These are phyloP conservation scores for Melipona bicolor DNA, from an alignment of 2,888 invertebrate species.

Conservation along the genomic window DNA sequence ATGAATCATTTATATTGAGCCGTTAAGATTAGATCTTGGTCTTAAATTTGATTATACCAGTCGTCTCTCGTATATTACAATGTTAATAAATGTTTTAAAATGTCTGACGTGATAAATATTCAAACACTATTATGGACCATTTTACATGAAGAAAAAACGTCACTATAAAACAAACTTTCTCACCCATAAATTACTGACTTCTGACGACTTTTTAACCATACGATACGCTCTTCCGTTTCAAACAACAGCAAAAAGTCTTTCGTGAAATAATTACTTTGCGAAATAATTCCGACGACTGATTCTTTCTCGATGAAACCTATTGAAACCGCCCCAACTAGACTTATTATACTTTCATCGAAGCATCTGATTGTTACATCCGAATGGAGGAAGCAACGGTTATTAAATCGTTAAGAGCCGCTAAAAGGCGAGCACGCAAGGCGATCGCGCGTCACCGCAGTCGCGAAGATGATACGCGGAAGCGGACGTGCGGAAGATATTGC, in stretches of 20 bases:
- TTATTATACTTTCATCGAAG: neutral
- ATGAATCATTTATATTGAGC: neutral
- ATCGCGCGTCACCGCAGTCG: neutral
- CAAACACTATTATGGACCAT: too few relatives aligned
- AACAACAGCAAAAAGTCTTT: neutral
- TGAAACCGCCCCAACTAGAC: neutral
- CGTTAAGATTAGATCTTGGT: too few relatives aligned
- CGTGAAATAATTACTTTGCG: neutral
- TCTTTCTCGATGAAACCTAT: neutral
- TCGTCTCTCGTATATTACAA: too few relatives aligned
- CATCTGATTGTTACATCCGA: neutral
- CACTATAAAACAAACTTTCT: neutral
- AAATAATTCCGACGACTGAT: neutral
- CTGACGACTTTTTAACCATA: neutral
- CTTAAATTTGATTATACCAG: too few relatives aligned
- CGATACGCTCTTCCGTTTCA: neutral
- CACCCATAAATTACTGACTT: neutral
- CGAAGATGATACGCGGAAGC: slow-evolving; percentile 60
- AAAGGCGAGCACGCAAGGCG: slow-evolving; percentile 26
- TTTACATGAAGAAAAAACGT: neutral
- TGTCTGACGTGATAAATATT: too few relatives aligned
- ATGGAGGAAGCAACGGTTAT: slow-evolving; percentile 25
- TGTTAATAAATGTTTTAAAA: too few relatives aligned
- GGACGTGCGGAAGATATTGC: slow-evolving; percentile 2
- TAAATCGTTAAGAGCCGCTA: slow-evolving; percentile 44